A percentile compares a stretch with the other conserved stretches of the same genome.
These are phyloP conservation scores for Sphaeramia orbicularis DNA, from an alignment of 2,797 vertebrate species.

Conservation along the genomic window DNA sequence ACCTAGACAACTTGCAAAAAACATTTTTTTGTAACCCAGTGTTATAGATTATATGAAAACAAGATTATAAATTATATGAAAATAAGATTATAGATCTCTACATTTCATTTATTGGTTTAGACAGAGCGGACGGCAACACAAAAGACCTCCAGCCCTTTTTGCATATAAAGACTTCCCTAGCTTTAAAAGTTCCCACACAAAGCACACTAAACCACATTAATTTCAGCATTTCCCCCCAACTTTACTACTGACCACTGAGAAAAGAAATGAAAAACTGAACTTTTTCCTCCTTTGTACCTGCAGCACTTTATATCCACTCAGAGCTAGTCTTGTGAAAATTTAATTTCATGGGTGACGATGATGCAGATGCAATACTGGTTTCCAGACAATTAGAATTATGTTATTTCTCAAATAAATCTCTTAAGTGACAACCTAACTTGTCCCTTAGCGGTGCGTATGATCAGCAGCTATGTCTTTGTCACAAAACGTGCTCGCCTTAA, in stretches of 20 bases:
- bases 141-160: too few relatives aligned
- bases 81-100: too few relatives aligned
- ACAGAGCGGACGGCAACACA: too few relatives aligned
- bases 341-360: slow-evolving; percentile 74
- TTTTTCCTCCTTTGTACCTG: slow-evolving; percentile 39
- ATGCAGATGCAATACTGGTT: slow-evolving; percentile 61
- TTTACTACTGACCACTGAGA: slow-evolving; percentile 29
- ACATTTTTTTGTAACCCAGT: too few relatives aligned
- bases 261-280: slow-evolving; percentile 18
- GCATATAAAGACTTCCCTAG: too few relatives aligned
- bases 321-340: slow-evolving; percentile 70
- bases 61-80: too few relatives aligned
- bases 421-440: slow-evolving; percentile 38
- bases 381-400: slow-evolving; percentile 61
- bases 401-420: slow-evolving; percentile 50
- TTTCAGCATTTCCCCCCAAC: neutral
- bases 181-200: slow-evolving; percentile 1
- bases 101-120: too few relatives aligned
- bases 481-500: slow-evolving; percentile 3
- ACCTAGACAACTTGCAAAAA: too few relatives aligned
- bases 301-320: slow-evolving; percentile 61
- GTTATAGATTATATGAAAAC: too few relatives aligned
- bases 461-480: slow-evolving; percentile 7
- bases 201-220: slow-evolving; percentile 6
- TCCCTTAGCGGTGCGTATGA: slow-evolving; percentile 5